These are phyloP conservation scores for Hesperia comma DNA, from an alignment of 2,888 invertebrate species.

Conservation along the genomic window DNA sequence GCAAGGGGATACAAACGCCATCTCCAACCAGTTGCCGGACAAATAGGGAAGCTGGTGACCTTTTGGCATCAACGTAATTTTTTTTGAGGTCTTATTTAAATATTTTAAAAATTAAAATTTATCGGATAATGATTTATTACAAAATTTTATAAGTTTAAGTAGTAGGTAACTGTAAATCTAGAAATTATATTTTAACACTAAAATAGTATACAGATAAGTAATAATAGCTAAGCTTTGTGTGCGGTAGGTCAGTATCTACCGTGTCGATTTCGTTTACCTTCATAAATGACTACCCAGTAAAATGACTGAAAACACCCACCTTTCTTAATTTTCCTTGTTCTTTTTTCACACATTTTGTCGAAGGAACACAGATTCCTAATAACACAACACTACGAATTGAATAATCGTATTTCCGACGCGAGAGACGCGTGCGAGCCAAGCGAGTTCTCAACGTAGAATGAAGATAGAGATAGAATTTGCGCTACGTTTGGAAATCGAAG, in stretches of 20 bases:
- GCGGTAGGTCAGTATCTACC: conserved; percentile 45
- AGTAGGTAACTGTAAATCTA: too few species aligned
- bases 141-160: too few species aligned
- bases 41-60: too few species aligned
- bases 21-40: too few species aligned
- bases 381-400: conserved; percentile 42
- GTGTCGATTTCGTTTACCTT: conserved; percentile 1
- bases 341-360: conserved; percentile 69
- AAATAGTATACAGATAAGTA: background rate
- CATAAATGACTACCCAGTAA: background rate
- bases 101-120: too few species aligned
- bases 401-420: conserved; percentile 8
- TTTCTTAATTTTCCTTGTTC: conserved; percentile 64
- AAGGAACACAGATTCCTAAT: conserved; percentile 52
- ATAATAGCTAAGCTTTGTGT: conserved; percentile 26
- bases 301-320: conserved; percentile 50
- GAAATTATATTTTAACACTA: background rate
- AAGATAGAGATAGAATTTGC: background rate
- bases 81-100: too few species aligned
- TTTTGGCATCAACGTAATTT: too few species aligned
- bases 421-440: conserved; percentile 40
- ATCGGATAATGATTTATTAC: too few species aligned
- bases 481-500: conserved; percentile 49
- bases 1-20: too few species aligned
- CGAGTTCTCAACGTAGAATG: conserved; percentile 42